These are phyloP conservation scores for Hippopotamyrus pictus DNA, from an alignment of 2,797 vertebrate genomes.

Conservation along the genomic window DNA sequence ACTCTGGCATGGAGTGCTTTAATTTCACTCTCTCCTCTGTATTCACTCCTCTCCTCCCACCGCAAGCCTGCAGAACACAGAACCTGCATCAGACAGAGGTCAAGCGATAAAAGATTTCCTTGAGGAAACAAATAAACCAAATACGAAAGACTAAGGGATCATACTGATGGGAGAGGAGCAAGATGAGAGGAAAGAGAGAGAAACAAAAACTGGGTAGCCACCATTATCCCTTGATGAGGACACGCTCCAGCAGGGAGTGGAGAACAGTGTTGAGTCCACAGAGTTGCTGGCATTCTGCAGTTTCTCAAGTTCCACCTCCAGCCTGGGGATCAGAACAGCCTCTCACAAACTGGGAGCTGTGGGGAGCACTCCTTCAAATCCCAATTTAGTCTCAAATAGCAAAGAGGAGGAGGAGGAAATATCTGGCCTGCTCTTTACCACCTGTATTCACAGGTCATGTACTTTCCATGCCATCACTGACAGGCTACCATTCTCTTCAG, in stretches of 20 bases:
- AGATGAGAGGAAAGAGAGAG: not conserved
- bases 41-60: slow-evolving; percentile 45
- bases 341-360: not conserved
- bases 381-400: not conserved
- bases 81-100: slow-evolving; percentile 22
- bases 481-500: not conserved
- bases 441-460: not conserved
- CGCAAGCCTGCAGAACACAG: slow-evolving; percentile 48
- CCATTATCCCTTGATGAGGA: slow-evolving; percentile 57
- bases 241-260: slow-evolving; percentile 65
- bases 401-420: not conserved
- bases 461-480: not conserved
- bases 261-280: slow-evolving; percentile 56
- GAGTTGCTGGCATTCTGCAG: slow-evolving; percentile 55
- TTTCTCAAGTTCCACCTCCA: slow-evolving; percentile 70
- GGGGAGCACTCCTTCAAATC: not conserved
- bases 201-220: slow-evolving; percentile 42
- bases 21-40: slow-evolving; percentile 46
- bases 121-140: not conserved
- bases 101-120: not conserved
- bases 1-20: slow-evolving; percentile 47
- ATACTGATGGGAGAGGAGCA: not conserved
- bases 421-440: not conserved
- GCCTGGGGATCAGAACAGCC: slow-evolving; percentile 39
- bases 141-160: not conserved